Conservation (phyloP, 35 echinoderm and acorn worm species). For the Heliocidaris erythrogramma region DNA sequence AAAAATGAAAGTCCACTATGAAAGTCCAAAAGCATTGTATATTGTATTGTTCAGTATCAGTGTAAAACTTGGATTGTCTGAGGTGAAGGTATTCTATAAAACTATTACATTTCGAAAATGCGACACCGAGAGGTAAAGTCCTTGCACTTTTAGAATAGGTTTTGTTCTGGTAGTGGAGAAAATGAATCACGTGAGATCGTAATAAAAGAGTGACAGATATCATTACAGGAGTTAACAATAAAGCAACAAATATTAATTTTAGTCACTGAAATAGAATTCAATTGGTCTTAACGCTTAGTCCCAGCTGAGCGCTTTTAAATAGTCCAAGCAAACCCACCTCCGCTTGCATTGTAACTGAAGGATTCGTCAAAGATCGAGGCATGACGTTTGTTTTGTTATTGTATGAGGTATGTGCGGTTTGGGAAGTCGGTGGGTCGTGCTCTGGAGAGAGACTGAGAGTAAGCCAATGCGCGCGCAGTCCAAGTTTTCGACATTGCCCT, state of each 20-base stretch:
- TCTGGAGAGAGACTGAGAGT: neutral
- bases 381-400: slow-evolving; percentile 7
- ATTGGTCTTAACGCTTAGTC: neutral
- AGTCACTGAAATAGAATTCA: neutral
- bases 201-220: neutral
- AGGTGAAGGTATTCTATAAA: neutral
- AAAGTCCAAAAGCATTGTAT: neutral
- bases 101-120: neutral
- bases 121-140: neutral
- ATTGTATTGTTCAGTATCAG: neutral
- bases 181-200: neutral
- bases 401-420: neutral
- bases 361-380: neutral
- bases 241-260: neutral
- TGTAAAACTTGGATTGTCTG: neutral
- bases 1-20: neutral
- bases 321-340: neutral
- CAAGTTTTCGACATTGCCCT: neutral
- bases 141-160: neutral
- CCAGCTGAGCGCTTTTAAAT: neutral
- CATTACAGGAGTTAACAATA: neutral
- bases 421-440: neutral
- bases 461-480: neutral
- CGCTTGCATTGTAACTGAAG: neutral
- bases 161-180: neutral